phyloP scores from a whole-genome alignment of 1,140 invertebrate species.

The Neomicropteryx cornuta region DNA sequence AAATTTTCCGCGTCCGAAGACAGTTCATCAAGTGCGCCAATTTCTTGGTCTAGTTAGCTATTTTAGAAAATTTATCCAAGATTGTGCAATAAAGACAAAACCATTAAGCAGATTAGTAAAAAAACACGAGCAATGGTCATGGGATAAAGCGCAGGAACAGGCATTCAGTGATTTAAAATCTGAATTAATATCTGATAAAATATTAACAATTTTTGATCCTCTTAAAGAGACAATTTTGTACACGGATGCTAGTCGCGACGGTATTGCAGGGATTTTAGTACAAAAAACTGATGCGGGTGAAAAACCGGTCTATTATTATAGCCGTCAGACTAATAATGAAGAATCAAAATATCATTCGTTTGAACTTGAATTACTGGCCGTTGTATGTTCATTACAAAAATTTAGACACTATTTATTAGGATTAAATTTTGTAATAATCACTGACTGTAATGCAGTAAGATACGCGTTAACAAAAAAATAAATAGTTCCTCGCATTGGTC shows the following conservation, averaged over 20 bases:
- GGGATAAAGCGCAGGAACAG: slow-evolving; percentile 8
- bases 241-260: slow-evolving; percentile 12
- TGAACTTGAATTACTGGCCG: slow-evolving; percentile 19
- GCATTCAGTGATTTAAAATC: slow-evolving; percentile 1
- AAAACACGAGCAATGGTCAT: slow-evolving; percentile 13
- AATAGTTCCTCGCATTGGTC: slow-evolving; percentile 14
- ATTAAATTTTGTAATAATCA: slow-evolving; percentile 12
- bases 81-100: too few species aligned
- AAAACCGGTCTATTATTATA: slow-evolving; percentile 13
- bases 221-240: slow-evolving; percentile 6
- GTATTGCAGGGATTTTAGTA: slow-evolving; percentile 9
- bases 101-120: too few species aligned
- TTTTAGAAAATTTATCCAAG: too few species aligned
- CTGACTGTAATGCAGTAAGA: slow-evolving; percentile 18
- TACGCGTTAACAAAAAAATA: slow-evolving; percentile 15
- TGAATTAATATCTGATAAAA: slow-evolving; percentile 5
- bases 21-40: too few species aligned
- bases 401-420: slow-evolving; percentile 16
- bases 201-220: slow-evolving; percentile 11
- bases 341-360: slow-evolving; percentile 13
- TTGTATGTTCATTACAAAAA: slow-evolving; percentile 15
- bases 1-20: too few species aligned
- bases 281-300: slow-evolving; percentile 6
- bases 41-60: too few species aligned
- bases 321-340: slow-evolving; percentile 6